Percentiles rank a stretch among this genome's conserved stretches.
Evolutionary conservation across 2,888 invertebrate genomes (phyloP).

Genomic region (Spodoptera picta): DNA sequence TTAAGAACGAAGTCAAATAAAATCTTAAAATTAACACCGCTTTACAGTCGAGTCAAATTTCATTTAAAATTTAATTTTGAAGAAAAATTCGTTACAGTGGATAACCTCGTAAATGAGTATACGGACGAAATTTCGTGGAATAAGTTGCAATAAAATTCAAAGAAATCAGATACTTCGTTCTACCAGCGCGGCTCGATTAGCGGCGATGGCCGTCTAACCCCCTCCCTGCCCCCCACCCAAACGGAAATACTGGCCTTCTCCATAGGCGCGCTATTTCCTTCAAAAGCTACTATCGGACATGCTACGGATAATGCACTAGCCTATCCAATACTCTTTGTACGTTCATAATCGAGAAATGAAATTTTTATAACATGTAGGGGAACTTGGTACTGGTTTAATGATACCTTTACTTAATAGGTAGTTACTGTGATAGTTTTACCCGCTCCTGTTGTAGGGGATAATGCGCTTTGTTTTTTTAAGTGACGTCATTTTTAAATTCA

Average conservation of each 20-base stretch:
- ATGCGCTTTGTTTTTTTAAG: constrained; percentile 23
- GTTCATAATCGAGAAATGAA: constrained; percentile 39
- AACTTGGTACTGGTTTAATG: constrained; percentile 37
- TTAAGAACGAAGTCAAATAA: constrained; percentile 15
- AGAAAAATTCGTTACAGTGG: constrained; percentile 16
- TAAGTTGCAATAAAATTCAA: constrained; percentile 61
- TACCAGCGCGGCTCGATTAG: constrained; percentile 59
- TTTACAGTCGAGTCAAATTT: constrained; percentile 32
- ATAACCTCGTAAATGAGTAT: constrained; percentile 39
- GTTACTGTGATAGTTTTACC: constrained; percentile 30
- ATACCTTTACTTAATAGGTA: constrained; percentile 39
- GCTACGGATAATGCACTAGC: constrained; percentile 67
- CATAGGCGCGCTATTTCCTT: constrained; percentile 73
- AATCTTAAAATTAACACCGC: constrained; percentile 29
- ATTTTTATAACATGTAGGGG: constrained; percentile 36
- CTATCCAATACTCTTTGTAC: constrained; percentile 52
- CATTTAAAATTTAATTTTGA: constrained; percentile 35
- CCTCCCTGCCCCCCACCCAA: constrained; percentile 35
- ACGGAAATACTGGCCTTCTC: constrained; percentile 59
- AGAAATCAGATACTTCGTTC: constrained; percentile 75
- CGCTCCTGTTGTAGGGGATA: background rate
- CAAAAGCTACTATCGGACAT: constrained; percentile 67
- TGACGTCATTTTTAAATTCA: constrained; percentile 17
- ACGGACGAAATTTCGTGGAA: constrained; percentile 27
- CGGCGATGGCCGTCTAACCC: constrained; percentile 42